Percentiles rank a stretch among this genome's conserved stretches.
These are phyloP conservation scores for Euwallacea fornicatus DNA, from an alignment of 1,140 invertebrate genomes.

Conservation along the genomic window DNA sequence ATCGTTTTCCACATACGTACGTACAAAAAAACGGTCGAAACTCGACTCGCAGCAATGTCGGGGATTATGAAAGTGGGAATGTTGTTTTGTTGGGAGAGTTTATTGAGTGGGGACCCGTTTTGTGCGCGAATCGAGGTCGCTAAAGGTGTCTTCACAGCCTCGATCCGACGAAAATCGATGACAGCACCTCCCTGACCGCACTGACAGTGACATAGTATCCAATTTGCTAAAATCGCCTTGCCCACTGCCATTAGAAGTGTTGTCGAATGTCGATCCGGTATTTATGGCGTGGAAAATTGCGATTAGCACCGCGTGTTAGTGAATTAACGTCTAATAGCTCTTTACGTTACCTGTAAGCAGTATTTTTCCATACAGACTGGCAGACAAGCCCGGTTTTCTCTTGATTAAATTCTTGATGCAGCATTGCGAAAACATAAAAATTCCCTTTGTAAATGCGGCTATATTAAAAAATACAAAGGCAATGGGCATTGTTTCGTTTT, in stretches of 20 bases:
- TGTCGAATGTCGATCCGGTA: conserved; percentile 21
- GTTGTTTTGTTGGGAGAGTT: not conserved
- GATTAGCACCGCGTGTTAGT: conserved; percentile 24
- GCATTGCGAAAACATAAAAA: conserved; percentile 5
- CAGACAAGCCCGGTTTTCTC: not conserved
- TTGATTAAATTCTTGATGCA: conserved; percentile 18
- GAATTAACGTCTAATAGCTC: conserved; percentile 10
- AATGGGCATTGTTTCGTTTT: not conserved
- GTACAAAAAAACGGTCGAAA: conserved; percentile 4
- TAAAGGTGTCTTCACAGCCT: not conserved
- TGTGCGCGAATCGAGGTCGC: not conserved
- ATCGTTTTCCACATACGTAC: conserved; percentile 5
- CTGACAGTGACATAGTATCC: conserved; percentile 29
- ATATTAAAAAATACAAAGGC: too few species aligned
- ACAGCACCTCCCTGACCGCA: not conserved
- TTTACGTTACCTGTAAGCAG: not conserved
- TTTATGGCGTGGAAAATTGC: conserved; percentile 26
- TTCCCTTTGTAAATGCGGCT: not conserved
- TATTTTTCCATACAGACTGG: not conserved
- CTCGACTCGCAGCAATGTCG: conserved; percentile 1
- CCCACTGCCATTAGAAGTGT: conserved; percentile 27
- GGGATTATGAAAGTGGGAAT: not conserved
- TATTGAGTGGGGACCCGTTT: not conserved
- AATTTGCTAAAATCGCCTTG: conserved; percentile 36
- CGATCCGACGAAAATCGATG: conserved; percentile 18